Evolutionary conservation across 2,888 invertebrate genomes (phyloP).

Genomic region (Caenorhabditis japonica): DNA sequence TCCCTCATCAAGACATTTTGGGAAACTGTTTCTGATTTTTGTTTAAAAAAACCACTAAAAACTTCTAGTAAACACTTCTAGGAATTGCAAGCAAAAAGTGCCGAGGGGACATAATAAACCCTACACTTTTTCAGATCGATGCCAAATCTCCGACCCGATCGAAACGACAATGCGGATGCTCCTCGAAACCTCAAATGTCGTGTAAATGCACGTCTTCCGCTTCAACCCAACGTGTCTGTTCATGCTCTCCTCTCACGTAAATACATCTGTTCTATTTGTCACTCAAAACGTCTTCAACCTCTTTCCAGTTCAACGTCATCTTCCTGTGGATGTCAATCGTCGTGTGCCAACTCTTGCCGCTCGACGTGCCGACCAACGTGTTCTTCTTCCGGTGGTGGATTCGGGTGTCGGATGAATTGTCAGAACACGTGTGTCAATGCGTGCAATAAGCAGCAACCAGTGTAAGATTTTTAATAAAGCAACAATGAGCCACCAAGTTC

Average conservation of each 20-base stretch:
- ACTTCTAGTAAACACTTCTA: too few relatives aligned
- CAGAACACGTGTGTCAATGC: conserved; percentile 54
- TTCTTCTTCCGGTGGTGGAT: conserved; percentile 29
- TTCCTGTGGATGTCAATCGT: conserved; percentile 42
- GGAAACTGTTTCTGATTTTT: too few relatives aligned
- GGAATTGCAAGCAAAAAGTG: too few relatives aligned
- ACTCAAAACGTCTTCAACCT: neutral
- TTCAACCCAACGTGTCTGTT: conserved; percentile 34
- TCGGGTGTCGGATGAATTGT: conserved; percentile 50
- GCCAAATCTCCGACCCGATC: conserved; percentile 40
- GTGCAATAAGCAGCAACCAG: conserved; percentile 44
- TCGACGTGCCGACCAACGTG: conserved; percentile 50
- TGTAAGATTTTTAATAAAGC: conserved; percentile 27
- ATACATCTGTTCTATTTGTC: neutral
- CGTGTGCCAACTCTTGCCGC: conserved; percentile 52
- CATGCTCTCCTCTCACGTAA: conserved; percentile 41
- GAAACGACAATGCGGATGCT: conserved; percentile 60
- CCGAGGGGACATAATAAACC: neutral
- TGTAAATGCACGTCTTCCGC: conserved; percentile 44
- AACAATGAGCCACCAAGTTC: too few relatives aligned
- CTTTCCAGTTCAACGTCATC: conserved; percentile 19
- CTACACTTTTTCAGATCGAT: conserved; percentile 8
- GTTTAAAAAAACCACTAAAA: too few relatives aligned
- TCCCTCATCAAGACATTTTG: too few relatives aligned
- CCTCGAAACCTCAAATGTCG: conserved; percentile 47